Evolutionary conservation across 1,140 invertebrate species (phyloP), one percentile per base, ranked within the genome.

Genomic region (Glossosoma conforme): DNA sequence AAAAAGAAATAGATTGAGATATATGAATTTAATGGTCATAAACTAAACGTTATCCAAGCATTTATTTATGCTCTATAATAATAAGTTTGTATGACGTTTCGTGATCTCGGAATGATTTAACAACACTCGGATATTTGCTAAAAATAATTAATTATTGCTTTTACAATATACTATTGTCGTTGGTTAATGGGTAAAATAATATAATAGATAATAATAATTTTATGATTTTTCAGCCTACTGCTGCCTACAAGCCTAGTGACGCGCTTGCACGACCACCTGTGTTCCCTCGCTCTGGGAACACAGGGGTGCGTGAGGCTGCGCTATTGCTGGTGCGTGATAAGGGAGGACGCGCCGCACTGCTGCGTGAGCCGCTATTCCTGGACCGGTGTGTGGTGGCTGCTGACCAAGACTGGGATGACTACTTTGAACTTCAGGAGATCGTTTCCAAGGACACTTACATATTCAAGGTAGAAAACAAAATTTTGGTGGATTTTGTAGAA

Each of bases 391-490:
- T 96, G 49, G 86, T 96, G 30, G 84, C 84, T 56, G 84, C 86
- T 49, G 91, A 95, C 63, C 82, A 84, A 38, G 89, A 93, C 62
- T 84, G 85, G 62, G 89, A 92, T 66, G 91, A 95, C 68, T 93
- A 92, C 67, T 95, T 97, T 70, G 93, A 97, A 79, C 81, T 97
- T 59, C 90, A 95, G 70, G 93, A 97, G 73, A 81, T 94, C 53
- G 82, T 86, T 54, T 91, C 89, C 42, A 93, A 93, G 73, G 93
- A 97, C 65, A 89, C 92, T 37, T 93, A 87, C 73, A 87, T 95
- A 65, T 90, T 97, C 70, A 96, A 96, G 85, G 92, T 95, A 75
- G n/a, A n/a, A n/a, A n/a, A n/a, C n/a, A n/a, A n/a, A n/a, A n/a
- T n/a, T n/a, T n/a, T n/a, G n/a, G n/a, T n/a, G n/a, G n/a, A n/a